Percentiles rank a stretch among this genome's conserved stretches.
phyloP scores from a whole-genome alignment of 2,888 invertebrate genomes.

The Drosophila kuntzei region DNA sequence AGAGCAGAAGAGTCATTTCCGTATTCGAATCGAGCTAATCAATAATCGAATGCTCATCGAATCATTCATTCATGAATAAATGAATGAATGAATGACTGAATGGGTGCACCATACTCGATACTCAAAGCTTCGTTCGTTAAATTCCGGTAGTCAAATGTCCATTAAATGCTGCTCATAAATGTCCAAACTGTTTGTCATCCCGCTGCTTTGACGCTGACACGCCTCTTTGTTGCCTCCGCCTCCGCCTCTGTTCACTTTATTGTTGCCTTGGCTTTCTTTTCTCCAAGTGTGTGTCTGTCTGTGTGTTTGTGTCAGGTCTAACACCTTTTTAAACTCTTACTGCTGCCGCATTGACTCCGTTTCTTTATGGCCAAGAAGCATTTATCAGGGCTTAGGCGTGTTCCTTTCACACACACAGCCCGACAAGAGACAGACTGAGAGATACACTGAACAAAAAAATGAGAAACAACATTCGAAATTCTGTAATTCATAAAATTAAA shows the following conservation, averaged over 20 bases:
- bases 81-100: conserved; percentile 24
- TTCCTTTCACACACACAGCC: conserved; percentile 52
- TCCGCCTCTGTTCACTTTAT: conserved; percentile 16
- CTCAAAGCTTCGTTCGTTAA: conserved; percentile 49
- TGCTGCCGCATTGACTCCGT: conserved; percentile 20
- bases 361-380: conserved; percentile 45
- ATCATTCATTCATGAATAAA: conserved; percentile 33
- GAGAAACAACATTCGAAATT: background rate
- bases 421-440: background rate
- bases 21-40: conserved; percentile 19
- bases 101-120: background rate
- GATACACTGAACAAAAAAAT: background rate
- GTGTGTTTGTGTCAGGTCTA: conserved; percentile 45
- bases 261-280: conserved; percentile 69
- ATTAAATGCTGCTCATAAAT: conserved; percentile 83
- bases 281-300: conserved; percentile 39
- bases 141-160: conserved; percentile 84
- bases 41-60: conserved; percentile 40
- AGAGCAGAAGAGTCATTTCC: conserved; percentile 38
- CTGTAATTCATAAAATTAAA: background rate
- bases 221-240: conserved; percentile 30
- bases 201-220: conserved; percentile 23
- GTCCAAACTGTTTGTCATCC: conserved; percentile 81
- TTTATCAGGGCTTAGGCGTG: conserved; percentile 72
- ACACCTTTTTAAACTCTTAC: conserved; percentile 66